Evolutionary conservation across 2,888 invertebrate genomes (phyloP), one percentile per base, ranked within the genome.

Genomic region (Cistogaster globosa): DNA sequence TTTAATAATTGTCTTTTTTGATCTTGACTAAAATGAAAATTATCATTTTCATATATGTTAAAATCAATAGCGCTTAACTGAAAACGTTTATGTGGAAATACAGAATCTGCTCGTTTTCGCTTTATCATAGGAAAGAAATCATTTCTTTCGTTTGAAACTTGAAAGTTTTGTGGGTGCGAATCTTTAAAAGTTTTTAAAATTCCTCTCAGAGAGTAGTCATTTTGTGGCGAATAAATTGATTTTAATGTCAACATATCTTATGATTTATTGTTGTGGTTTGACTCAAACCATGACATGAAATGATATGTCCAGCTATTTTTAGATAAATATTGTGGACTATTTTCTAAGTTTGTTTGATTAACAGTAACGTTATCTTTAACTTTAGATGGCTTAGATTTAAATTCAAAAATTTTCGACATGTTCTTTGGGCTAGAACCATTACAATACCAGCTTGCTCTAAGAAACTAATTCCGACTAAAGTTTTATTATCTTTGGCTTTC

Each of bases 401-500:
- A 79, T 57, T 79, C 72, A 51, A 79, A 75, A 11, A 69, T 69
- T 51, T 62, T 75, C 8, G 8, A 48, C n/a, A n/a, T n/a, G n/a
- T n/a, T n/a, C n/a, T n/a, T n/a, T n/a, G n/a, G n/a, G n/a, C 45
- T 9, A 38, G 11, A 38, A 6, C 38, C 38, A 32, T 32, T 12
- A 77, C 77, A 55, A 76, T 65, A 9, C 71, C 76, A 7, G 83
- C 58, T 67, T 77, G 77, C 20, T 83, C 71, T 16, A 83, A 51
- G 42, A 80, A 84, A 38, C 72, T 75, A 45, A 80, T 76, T 0
- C 84, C 79, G 4, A 77, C 36, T 9, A 84, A 38, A 0, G 80
- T 84, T 42, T 77, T 53, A 38, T 77, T 77, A 18, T 57, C 48
- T 38, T 42, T 65, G 8, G 76, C 81, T 4, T 62, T 84, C 12